A percentile compares a stretch with the other conserved stretches of the same genome.
Evolutionary conservation across 2,888 invertebrate genomes (phyloP).

Genomic region (Synanthedon andrenaeformis): DNA sequence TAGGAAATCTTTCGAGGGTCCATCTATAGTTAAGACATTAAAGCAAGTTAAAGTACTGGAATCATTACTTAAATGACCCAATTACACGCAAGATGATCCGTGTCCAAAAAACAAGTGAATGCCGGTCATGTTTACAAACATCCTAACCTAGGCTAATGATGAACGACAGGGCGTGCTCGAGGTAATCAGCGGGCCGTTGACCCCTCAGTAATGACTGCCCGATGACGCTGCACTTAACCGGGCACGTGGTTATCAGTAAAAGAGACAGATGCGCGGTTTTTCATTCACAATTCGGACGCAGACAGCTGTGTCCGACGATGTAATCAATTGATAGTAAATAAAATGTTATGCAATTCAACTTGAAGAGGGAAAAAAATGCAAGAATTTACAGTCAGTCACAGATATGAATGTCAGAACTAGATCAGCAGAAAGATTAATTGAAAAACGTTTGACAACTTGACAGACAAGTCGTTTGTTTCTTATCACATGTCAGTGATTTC

Average conservation of each 20-base stretch:
- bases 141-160: constrained; percentile 70
- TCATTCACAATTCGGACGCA: constrained; percentile 7
- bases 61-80: constrained; percentile 21
- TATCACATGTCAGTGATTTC: too few species aligned
- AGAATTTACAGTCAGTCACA: constrained; percentile 1
- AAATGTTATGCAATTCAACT: too few species aligned
- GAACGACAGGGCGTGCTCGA: constrained; percentile 62
- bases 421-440: too few species aligned
- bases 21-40: too few species aligned
- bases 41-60: too few species aligned
- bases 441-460: too few species aligned
- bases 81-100: constrained; percentile 35
- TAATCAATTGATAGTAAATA: too few species aligned
- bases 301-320: neutral
- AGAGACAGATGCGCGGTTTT: constrained; percentile 27
- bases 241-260: constrained; percentile 43
- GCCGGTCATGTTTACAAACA: constrained; percentile 65
- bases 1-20: too few species aligned
- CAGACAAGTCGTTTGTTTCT: too few species aligned
- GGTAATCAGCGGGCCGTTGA: constrained; percentile 64
- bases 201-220: constrained; percentile 66
- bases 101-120: constrained; percentile 39
- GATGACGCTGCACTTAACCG: constrained; percentile 60
- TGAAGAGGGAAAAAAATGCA: neutral
- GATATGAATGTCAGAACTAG: too few species aligned